Base-by-base conservation (phyloP, 2,113 vertebrate species). In the Lophura nycthemera region DNA sequence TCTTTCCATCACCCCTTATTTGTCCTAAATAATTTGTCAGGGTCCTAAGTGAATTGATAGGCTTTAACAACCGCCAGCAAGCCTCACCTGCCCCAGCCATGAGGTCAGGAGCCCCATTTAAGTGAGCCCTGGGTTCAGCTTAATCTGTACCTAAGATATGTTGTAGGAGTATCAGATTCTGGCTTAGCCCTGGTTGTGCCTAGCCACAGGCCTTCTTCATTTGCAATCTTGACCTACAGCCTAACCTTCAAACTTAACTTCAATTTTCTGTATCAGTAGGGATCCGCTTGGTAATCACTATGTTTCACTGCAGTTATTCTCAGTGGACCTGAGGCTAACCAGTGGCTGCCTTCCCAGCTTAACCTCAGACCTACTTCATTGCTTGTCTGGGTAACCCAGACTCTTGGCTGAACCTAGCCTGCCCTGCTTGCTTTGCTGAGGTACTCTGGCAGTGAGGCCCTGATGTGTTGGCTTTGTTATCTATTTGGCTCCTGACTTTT, bases 141-240 rank as follows among this genome's bases (percentile, higher is more conserved):
- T 36, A 88, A 24, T 11, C 42, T 13, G 2, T 12, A 45, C 19
- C 21, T 73, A 36, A 48, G 11, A 11, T 63, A 10, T 27, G 6
- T 3, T 20, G 19, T 29, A 63, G 1, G 30, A 40, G 16, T 13
- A 3, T 1, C 2, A 19, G 20, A 45, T 24, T 65, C 21, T 6
- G 67, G 47, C 6, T 72, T 32, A 43, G 66, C 11, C 4, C 15
- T n/a, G 20, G n/a, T 12, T 48, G 9, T 57, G 30, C 25, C 29
- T 73, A 61, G 36, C 45, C 4, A 14, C 7, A 29, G n/a, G 24
- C 10, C 25, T 25, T 38, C 19, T 78, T 74, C 20, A 32, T 14
- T 21, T 36, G n/a, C 42, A 10, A 42, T 66, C 25, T 76, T 20
- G 8, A 45, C n/a, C 63, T 40, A 45, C 18, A 64, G 27, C 20